Conservation (phyloP, 2,797 vertebrate species). For the Todus mexicanus region DNA sequence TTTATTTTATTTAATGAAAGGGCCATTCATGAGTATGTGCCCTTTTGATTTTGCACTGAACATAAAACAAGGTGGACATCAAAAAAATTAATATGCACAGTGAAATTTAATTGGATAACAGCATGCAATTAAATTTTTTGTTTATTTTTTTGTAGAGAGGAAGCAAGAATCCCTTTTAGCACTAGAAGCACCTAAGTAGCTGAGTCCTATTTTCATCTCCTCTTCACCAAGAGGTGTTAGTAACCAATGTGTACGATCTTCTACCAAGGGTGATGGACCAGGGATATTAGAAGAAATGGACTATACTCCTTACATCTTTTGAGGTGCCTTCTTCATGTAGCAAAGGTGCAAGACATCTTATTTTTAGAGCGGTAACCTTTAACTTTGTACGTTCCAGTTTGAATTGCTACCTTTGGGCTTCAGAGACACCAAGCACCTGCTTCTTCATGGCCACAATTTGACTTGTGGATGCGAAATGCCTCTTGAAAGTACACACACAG, state of each 20-base stretch:
- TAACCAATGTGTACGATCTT: neutral
- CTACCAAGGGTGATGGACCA: neutral
- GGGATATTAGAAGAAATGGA: neutral
- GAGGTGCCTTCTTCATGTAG: neutral
- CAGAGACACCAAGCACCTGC: neutral
- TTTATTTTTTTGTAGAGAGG: neutral
- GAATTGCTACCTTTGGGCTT: neutral
- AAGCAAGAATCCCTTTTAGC: neutral
- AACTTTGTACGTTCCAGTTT: neutral
- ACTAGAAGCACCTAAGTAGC: neutral
- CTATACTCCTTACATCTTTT: neutral
- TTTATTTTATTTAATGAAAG: neutral
- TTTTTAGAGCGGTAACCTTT: neutral
- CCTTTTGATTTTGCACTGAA: neutral
- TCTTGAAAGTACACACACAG: neutral
- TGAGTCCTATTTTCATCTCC: neutral
- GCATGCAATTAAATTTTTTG: constrained; percentile 8
- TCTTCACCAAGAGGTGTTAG: neutral
- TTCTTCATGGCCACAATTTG: neutral
- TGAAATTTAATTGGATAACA: constrained; percentile 8
- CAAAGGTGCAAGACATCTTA: neutral
- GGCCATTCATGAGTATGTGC: neutral
- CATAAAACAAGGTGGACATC: neutral
- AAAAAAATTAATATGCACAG: neutral
- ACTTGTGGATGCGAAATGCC: neutral